phyloP scores from a whole-genome alignment of 2,797 vertebrate genomes.

The Harpagifer antarcticus region DNA sequence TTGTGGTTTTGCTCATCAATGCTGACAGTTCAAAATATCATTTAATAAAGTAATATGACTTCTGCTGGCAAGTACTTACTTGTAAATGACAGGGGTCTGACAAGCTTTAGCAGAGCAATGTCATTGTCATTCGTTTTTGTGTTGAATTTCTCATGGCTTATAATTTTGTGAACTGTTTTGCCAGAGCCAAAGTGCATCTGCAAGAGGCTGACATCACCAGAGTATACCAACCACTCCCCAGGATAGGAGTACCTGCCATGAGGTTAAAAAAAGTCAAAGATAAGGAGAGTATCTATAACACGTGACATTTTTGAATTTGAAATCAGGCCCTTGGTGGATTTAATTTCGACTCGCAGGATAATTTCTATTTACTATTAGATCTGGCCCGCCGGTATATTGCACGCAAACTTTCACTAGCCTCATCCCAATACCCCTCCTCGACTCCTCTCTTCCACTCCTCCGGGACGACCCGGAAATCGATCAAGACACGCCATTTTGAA shows the following conservation, averaged over 20 bases:
- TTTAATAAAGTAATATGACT: background rate
- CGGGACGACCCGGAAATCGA: too few species aligned
- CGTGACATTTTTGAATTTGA: too few species aligned
- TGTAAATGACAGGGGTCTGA: slow-evolving; percentile 74
- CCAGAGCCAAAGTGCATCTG: background rate
- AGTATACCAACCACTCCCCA: slow-evolving; percentile 77
- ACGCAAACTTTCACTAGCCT: too few species aligned
- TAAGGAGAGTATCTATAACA: background rate
- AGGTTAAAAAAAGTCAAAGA: background rate
- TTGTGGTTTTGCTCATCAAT: background rate
- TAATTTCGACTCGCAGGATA: too few species aligned
- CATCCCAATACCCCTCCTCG: too few species aligned
- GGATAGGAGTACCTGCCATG: slow-evolving; percentile 60
- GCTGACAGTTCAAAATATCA: background rate
- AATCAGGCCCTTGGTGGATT: too few species aligned
- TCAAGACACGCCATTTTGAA: too few species aligned
- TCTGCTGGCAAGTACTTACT: slow-evolving; percentile 67
- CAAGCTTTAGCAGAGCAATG: slow-evolving; percentile 91
- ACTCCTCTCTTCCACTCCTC: too few species aligned
- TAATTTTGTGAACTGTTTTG: slow-evolving; percentile 76
- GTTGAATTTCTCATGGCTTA: slow-evolving; percentile 84
- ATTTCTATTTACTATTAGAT: too few species aligned
- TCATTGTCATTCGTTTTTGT: slow-evolving; percentile 85
- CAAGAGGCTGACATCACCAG: slow-evolving; percentile 79
- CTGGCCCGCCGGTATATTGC: too few species aligned